Evolutionary conservation across 2,888 invertebrate genomes (phyloP).

Genomic region (Himalopsyche kuldschensis): DNA sequence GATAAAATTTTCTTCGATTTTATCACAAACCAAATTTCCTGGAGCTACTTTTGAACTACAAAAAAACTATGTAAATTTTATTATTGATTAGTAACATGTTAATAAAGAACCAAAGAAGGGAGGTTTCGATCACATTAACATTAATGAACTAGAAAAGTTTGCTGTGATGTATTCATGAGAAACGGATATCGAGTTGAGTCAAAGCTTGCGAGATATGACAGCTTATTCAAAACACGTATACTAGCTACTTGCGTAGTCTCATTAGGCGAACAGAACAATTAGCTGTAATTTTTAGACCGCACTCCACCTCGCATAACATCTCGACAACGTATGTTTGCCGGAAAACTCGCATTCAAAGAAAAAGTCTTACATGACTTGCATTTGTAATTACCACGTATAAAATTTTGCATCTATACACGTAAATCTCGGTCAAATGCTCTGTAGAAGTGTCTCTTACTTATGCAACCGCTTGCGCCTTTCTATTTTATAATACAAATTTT

Average conservation of each 20-base stretch:
- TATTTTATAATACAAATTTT: too few relatives aligned
- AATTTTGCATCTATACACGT: background rate
- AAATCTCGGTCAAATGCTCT: background rate
- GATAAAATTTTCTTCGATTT: too few relatives aligned
- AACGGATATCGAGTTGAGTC: background rate
- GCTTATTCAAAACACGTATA: slow-evolving; percentile 17
- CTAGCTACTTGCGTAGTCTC: slow-evolving; percentile 5
- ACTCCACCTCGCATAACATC: background rate
- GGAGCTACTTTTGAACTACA: too few relatives aligned
- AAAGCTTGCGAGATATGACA: background rate
- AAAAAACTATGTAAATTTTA: too few relatives aligned
- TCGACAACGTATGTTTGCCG: background rate
- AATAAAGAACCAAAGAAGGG: too few relatives aligned
- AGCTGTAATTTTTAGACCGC: slow-evolving; percentile 15
- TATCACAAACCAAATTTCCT: too few relatives aligned
- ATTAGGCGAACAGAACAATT: slow-evolving; percentile 11
- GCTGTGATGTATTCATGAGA: too few relatives aligned
- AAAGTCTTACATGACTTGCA: background rate
- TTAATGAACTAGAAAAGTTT: background rate
- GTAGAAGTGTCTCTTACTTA: too few relatives aligned
- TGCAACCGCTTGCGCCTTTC: too few relatives aligned
- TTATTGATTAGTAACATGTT: too few relatives aligned
- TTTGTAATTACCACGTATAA: background rate
- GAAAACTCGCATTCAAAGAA: background rate
- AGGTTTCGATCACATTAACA: too few relatives aligned